Percentiles rank a stretch among this genome's conserved stretches.
phyloP scores from a whole-genome alignment of 2,113 vertebrate genomes.

The Albula glossodonta region DNA sequence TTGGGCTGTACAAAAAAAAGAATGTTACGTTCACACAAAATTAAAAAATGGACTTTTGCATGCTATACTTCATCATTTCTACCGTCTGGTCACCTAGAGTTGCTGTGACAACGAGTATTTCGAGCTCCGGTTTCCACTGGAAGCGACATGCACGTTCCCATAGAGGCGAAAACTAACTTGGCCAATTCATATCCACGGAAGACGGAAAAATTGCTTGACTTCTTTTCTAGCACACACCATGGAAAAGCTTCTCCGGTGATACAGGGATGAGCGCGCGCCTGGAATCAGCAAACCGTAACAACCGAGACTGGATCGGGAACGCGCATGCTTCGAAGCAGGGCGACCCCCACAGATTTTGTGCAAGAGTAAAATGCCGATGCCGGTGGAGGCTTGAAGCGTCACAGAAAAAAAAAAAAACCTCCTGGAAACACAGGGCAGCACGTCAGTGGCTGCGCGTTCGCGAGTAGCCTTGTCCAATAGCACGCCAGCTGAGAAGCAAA shows the following conservation, averaged over 20 bases:
- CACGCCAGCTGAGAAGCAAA: conserved; percentile 27
- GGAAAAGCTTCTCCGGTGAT: neutral
- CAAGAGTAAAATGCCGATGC: conserved; percentile 15
- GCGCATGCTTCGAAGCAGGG: conserved; percentile 55
- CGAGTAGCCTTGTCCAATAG: conserved; percentile 53
- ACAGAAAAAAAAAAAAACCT: conserved; percentile 42
- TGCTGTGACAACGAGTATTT: neutral
- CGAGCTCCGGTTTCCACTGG: neutral
- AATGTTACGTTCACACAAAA: neutral
- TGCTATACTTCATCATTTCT: neutral
- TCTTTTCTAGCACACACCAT: conserved; percentile 9
- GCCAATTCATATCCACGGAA: too few species aligned
- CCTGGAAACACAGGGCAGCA: conserved; percentile 57
- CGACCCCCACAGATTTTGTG: conserved; percentile 44
- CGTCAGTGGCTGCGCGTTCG: conserved; percentile 43
- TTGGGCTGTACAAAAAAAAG: neutral
- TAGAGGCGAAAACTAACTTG: neutral
- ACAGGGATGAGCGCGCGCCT: neutral
- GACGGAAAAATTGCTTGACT: neutral
- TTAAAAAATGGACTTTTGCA: neutral
- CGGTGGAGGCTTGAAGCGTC: conserved; percentile 26
- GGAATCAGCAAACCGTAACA: conserved; percentile 33
- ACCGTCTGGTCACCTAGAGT: neutral
- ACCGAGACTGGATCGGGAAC: conserved; percentile 32
- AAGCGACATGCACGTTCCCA: conserved; percentile 1